Evolutionary conservation across 1,140 invertebrate species (phyloP), one percentile per base, ranked within the genome.

Genomic region (Dendroctonus ponderosae): DNA sequence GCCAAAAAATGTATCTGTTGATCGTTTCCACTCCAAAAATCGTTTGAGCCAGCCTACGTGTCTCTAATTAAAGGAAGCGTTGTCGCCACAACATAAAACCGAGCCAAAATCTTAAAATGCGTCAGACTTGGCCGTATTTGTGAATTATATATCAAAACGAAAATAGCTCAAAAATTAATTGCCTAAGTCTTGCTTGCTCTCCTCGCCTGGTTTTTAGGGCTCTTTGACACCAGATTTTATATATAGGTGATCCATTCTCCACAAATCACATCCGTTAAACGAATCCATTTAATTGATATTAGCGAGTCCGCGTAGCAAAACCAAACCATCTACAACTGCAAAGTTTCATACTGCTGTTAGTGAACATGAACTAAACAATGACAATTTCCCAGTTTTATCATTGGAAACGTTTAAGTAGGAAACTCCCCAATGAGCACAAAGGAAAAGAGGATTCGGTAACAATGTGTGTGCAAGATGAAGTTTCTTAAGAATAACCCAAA

Each of bases 141-240:
- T 68, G 60, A 68, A 68, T 57, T 68, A 68, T 68, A 60, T 70
- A 65, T 62, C 66, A 66, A 65, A 66, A 66, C 66, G 68, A 73
- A 73, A 73, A 73, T 73, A 73, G 63, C 68, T 69, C 66, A 50
- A 67, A 68, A 72, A 71, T 71, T 72, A 70, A 72, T 71, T 71
- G 66, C 62, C 64, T 37, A 68, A 70, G 54, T 62, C 65, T 62
- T 64, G 66, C 63, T 73, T 44, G 50, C 61, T 60, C 44, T 66
- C 58, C 60, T 61, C 40, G 42, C 14, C 8, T 64, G 41, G 51
- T 44, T 42, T 53, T 52, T 56, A 46, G 50, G 51, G 62, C 62
- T 46, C 51, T 56, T 60, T 60, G 58, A 60, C 58, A 60, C 58
- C 58, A 60, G 44, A 60, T 50, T 60, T 48, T 60, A 60, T 38